These are phyloP conservation scores for Sinhomidia bicolor DNA, from an alignment of 2,888 invertebrate species.

Conservation along the genomic window DNA sequence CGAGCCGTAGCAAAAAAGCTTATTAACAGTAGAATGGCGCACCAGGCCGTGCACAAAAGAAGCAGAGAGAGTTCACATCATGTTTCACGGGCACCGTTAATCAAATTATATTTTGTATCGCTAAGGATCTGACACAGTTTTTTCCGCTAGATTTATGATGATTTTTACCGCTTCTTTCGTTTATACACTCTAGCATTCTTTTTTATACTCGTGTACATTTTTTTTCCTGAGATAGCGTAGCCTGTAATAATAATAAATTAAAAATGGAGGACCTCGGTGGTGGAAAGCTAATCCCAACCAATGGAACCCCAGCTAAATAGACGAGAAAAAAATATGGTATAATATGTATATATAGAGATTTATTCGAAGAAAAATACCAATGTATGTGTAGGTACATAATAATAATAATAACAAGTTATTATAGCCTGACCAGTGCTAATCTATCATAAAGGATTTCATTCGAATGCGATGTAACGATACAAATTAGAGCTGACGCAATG, in stretches of 20 bases:
- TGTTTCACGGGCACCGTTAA: slow-evolving; percentile 22
- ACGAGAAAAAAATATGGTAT: no score
- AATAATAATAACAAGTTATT: slow-evolving; percentile 23
- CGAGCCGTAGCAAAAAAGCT: background rate
- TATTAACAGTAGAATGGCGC: background rate
- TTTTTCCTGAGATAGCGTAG: background rate
- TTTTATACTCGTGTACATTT: background rate
- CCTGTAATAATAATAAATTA: slow-evolving; percentile 37
- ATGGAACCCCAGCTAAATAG: no score
- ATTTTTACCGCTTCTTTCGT: background rate
- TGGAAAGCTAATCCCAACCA: slow-evolving; percentile 18
- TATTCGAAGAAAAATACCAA: no score
- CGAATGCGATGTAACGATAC: slow-evolving; percentile 35
- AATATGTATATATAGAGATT: no score
- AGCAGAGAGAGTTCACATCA: background rate
- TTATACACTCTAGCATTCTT: no score
- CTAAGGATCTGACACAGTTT: slow-evolving; percentile 25
- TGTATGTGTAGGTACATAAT: no score
- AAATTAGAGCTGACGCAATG: slow-evolving; percentile 73
- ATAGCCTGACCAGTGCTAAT: slow-evolving; percentile 73
- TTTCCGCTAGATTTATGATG: slow-evolving; percentile 41
- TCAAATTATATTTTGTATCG: slow-evolving; percentile 48
- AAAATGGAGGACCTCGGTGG: slow-evolving; percentile 4
- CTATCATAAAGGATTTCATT: slow-evolving; percentile 57
- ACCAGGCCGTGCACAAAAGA: background rate